These are phyloP conservation scores for Alfaro cultratus DNA, from an alignment of 2,797 vertebrate genomes.

Conservation along the genomic window DNA sequence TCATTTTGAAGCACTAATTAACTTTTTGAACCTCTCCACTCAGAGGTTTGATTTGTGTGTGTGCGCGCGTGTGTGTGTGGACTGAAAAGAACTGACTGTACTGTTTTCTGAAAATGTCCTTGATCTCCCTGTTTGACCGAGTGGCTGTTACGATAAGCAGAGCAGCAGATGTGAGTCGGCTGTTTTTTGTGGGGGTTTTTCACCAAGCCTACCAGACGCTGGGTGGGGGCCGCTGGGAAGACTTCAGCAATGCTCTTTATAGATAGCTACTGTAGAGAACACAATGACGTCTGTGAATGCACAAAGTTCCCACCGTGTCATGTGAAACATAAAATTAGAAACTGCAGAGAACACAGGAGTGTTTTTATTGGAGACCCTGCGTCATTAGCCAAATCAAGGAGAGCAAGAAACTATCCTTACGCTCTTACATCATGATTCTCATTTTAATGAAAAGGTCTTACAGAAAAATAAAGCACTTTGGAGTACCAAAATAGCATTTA, in stretches of 20 bases:
- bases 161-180: slow-evolving; percentile 44
- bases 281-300: not conserved
- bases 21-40: slow-evolving; percentile 14
- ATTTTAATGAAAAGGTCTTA: not conserved
- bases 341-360: not conserved
- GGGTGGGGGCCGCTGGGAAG: slow-evolving; percentile 17
- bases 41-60: not conserved
- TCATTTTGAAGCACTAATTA: slow-evolving; percentile 11
- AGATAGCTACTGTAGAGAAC: slow-evolving; percentile 19
- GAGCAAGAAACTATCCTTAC: not conserved
- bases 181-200: not conserved
- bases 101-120: slow-evolving; percentile 42
- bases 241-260: not conserved
- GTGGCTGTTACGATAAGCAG: slow-evolving; percentile 46
- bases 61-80: not conserved
- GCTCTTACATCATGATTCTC: not conserved
- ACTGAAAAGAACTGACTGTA: slow-evolving; percentile 21
- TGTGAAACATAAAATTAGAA: slow-evolving; percentile 7
- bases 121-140: slow-evolving; percentile 40
- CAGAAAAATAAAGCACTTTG: not conserved
- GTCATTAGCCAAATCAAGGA: slow-evolving; percentile 7
- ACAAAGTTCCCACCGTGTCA: not conserved
- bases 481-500: not conserved
- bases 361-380: slow-evolving; percentile 12
- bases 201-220: not conserved